A percentile compares a stretch with the other conserved stretches of the same genome.
Evolutionary conservation across 2,113 vertebrate species (phyloP).

Genomic region (Rana temporaria): DNA sequence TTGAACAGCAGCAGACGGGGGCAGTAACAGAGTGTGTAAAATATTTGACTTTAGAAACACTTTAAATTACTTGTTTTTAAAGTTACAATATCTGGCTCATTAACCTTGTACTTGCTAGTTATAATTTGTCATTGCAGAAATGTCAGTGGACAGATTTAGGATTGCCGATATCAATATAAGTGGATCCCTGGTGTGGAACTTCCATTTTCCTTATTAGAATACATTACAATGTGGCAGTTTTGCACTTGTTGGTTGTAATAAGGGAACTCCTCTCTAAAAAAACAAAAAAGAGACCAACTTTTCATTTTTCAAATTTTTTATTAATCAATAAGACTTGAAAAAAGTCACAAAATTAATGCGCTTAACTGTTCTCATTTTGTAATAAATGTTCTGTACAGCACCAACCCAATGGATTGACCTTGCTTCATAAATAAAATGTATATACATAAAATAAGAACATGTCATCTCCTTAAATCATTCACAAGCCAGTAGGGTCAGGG

Average conservation of each 20-base stretch:
- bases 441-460: conserved; percentile 69
- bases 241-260: not conserved
- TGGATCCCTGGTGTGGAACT: too few species aligned
- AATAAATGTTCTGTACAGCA: conserved; percentile 85
- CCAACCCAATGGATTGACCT: conserved; percentile 97
- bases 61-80: too few species aligned
- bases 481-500: conserved; percentile 2
- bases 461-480: conserved; percentile 17
- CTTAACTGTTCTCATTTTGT: conserved; percentile 70
- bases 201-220: not conserved
- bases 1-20: too few species aligned
- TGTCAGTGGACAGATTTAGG: too few species aligned
- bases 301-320: conserved; percentile 76
- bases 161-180: too few species aligned
- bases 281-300: conserved; percentile 7
- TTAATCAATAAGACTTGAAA: conserved; percentile 97
- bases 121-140: too few species aligned
- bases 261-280: not conserved
- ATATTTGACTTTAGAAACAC: too few species aligned
- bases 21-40: too few species aligned
- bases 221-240: not conserved
- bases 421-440: conserved; percentile 93
- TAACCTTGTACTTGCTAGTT: too few species aligned
- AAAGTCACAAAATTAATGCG: conserved; percentile 96
- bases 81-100: too few species aligned